phyloP scores from a whole-genome alignment of 2,113 vertebrate species.

The Lasiurus cinereus region DNA sequence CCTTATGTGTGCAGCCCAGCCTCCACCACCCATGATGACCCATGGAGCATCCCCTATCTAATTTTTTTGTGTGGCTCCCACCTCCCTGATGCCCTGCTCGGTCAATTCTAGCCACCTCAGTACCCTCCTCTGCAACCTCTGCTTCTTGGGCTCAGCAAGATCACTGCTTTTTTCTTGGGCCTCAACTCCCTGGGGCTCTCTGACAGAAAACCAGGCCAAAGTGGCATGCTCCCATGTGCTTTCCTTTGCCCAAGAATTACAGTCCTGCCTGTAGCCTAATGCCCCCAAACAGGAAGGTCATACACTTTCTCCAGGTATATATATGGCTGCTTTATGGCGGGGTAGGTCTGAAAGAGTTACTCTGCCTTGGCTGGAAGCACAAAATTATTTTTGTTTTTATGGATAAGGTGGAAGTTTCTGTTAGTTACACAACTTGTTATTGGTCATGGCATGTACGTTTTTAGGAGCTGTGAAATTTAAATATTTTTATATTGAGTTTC shows the following conservation, averaged over 20 bases:
- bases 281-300: background rate
- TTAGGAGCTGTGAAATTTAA: background rate
- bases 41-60: fast-evolving
- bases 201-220: background rate
- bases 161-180: background rate
- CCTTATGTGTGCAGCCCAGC: background rate
- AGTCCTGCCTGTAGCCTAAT: background rate
- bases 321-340: background rate
- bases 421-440: background rate
- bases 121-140: background rate
- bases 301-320: background rate
- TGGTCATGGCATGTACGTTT: background rate
- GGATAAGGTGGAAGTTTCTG: background rate
- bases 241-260: background rate
- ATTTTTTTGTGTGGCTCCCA: background rate
- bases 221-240: background rate
- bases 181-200: background rate
- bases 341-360: background rate
- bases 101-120: background rate
- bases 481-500: background rate
- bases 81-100: background rate
- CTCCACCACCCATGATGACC: background rate
- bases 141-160: background rate
- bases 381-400: constrained; percentile 6
- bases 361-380: background rate